phyloP scores from a whole-genome alignment of 2,888 invertebrate genomes.

The Drosophila nr. fundita region DNA sequence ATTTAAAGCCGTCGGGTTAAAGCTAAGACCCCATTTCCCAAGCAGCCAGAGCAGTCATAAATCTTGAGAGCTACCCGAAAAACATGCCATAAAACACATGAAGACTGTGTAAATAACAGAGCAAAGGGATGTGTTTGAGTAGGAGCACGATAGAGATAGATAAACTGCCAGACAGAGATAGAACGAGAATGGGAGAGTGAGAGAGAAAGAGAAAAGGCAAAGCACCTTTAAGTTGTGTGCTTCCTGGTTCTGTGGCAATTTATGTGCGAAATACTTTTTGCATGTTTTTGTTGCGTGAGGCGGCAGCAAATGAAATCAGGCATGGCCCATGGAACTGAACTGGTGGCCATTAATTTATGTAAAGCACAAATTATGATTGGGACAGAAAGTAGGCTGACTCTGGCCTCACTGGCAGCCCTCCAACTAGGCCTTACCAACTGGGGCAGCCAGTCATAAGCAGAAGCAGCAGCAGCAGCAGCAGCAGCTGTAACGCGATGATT shows the following conservation, averaged over 20 bases:
- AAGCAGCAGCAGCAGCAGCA: constrained; percentile 50
- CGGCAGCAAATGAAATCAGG: constrained; percentile 65
- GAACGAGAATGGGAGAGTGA: constrained; percentile 1
- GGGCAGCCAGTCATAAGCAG: constrained; percentile 26
- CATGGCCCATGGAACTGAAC: constrained; percentile 53
- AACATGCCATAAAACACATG: constrained; percentile 79
- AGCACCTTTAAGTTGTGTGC: constrained; percentile 55
- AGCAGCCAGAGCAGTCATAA: constrained; percentile 49
- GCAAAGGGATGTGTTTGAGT: constrained; percentile 36
- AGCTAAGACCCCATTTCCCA: constrained; percentile 34
- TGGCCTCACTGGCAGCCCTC: constrained; percentile 55
- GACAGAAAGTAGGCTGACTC: constrained; percentile 30
- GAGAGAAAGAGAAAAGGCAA: constrained; percentile 19
- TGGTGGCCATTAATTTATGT: constrained; percentile 81
- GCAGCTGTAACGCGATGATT: constrained; percentile 70
- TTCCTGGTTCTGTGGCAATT: constrained; percentile 55
- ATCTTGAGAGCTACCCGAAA: constrained; percentile 57
- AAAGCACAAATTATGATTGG: constrained; percentile 82
- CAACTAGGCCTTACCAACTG: constrained; percentile 75
- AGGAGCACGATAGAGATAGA: constrained; percentile 6
- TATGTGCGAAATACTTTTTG: constrained; percentile 70
- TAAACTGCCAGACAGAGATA: constrained; percentile 2
- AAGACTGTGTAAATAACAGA: constrained; percentile 75
- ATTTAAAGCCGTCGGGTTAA: constrained; percentile 53
- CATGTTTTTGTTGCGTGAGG: constrained; percentile 16